These are phyloP conservation scores for Marronus borbonicus DNA, from an alignment of 2,888 invertebrate genomes.

Conservation along the genomic window DNA sequence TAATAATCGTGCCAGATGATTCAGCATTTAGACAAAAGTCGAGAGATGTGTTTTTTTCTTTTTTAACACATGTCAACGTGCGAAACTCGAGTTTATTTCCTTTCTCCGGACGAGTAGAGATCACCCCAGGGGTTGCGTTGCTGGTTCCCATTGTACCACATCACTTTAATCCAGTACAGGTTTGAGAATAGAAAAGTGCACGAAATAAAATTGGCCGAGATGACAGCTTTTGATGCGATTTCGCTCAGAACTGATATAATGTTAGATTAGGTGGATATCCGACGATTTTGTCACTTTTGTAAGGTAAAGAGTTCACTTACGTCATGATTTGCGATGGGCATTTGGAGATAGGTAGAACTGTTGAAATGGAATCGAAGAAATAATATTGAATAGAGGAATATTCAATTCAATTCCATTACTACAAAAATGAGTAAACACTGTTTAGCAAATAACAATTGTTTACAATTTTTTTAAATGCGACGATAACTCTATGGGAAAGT, in stretches of 20 bases:
- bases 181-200: constrained; percentile 16
- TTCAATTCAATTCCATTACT: no score
- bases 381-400: no score
- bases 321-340: constrained; percentile 25
- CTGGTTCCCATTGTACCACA: constrained; percentile 3
- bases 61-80: no score
- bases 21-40: no score
- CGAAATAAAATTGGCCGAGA: constrained; percentile 32
- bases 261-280: constrained; percentile 32
- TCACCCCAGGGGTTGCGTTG: neutral
- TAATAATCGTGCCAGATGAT: no score
- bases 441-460: no score
- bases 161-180: constrained; percentile 27
- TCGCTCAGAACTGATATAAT: constrained; percentile 36
- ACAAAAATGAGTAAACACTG: no score
- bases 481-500: no score
- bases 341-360: neutral
- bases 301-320: constrained; percentile 1
- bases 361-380: no score
- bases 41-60: no score
- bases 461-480: no score
- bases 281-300: constrained; percentile 1
- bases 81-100: neutral
- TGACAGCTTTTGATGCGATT: constrained; percentile 36
- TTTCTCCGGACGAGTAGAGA: neutral